Percentiles rank a stretch among this genome's conserved stretches.
These are phyloP conservation scores for Leptocoma aspasia DNA, from an alignment of 2,113 vertebrate genomes.

Conservation along the genomic window DNA sequence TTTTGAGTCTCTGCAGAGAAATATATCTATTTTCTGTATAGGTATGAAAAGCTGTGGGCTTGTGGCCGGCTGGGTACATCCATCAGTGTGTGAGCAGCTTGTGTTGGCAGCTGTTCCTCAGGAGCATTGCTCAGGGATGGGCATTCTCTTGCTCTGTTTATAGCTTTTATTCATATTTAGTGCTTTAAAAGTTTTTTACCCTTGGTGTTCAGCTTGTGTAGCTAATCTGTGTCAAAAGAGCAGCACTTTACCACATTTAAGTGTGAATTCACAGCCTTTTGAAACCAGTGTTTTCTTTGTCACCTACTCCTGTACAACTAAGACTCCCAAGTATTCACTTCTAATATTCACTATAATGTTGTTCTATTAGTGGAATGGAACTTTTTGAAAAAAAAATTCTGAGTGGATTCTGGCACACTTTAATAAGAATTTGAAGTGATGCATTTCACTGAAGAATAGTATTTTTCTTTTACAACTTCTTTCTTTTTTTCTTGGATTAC, in stretches of 20 bases:
- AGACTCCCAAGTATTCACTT: background rate
- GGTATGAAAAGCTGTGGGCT: background rate
- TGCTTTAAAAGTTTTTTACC: background rate
- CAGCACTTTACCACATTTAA: rapidly evolving
- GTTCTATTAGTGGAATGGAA: background rate
- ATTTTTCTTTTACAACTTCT: background rate
- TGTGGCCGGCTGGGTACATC: background rate
- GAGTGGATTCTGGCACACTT: background rate
- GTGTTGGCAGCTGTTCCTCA: conserved; percentile 13
- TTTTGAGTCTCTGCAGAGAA: background rate
- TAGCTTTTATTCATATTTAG: background rate
- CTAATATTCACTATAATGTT: background rate
- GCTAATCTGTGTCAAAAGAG: background rate
- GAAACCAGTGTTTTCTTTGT: background rate
- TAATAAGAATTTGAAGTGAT: background rate
- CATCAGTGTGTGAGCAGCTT: background rate
- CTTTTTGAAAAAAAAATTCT: background rate
- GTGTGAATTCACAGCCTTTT: background rate
- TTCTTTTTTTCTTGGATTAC: background rate
- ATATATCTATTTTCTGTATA: background rate
- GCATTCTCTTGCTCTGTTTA: background rate
- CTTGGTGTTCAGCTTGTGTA: background rate
- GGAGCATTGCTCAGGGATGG: background rate
- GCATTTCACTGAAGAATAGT: background rate
- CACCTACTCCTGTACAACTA: background rate